A percentile compares a stretch with the other conserved stretches of the same genome.
Evolutionary conservation across 2,888 invertebrate species (phyloP).

Genomic region (Chouioia cunea): DNA sequence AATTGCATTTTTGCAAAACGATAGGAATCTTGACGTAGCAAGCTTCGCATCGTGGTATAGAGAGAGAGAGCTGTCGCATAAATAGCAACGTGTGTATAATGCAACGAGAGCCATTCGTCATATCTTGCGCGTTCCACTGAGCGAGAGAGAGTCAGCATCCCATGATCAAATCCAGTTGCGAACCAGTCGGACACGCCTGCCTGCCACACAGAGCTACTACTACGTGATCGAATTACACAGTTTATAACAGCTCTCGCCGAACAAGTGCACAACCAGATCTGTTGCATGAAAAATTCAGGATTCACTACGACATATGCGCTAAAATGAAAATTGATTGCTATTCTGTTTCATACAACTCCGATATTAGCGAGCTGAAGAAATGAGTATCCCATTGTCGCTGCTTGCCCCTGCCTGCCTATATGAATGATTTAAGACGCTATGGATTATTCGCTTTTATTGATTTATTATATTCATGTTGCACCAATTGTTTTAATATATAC

Average conservation of each 20-base stretch:
- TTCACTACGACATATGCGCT: background rate
- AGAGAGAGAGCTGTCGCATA: conserved; percentile 31
- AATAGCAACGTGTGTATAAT: conserved; percentile 43
- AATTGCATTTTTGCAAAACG: conserved; percentile 47
- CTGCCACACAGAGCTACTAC: conserved; percentile 6
- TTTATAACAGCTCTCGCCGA: conserved; percentile 3
- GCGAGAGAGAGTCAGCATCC: conserved; percentile 17
- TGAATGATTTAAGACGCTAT: too few relatives aligned
- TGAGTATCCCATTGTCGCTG: too few relatives aligned
- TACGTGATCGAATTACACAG: conserved; percentile 41
- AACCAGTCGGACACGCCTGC: conserved; percentile 31
- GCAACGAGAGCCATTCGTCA: conserved; percentile 46
- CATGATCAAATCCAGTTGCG: conserved; percentile 46
- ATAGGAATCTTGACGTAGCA: conserved; percentile 38
- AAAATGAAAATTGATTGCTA: background rate
- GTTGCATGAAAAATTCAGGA: background rate
- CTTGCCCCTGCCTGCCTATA: too few relatives aligned
- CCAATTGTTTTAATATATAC: too few relatives aligned
- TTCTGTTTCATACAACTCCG: background rate
- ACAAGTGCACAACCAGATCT: background rate
- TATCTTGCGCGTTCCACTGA: background rate
- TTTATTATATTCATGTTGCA: too few relatives aligned
- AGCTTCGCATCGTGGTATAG: background rate
- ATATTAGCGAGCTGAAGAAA: too few relatives aligned
- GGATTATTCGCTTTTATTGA: too few relatives aligned